Base-by-base conservation (phyloP, 2,113 vertebrate genomes). In the Willisornis vidua region DNA sequence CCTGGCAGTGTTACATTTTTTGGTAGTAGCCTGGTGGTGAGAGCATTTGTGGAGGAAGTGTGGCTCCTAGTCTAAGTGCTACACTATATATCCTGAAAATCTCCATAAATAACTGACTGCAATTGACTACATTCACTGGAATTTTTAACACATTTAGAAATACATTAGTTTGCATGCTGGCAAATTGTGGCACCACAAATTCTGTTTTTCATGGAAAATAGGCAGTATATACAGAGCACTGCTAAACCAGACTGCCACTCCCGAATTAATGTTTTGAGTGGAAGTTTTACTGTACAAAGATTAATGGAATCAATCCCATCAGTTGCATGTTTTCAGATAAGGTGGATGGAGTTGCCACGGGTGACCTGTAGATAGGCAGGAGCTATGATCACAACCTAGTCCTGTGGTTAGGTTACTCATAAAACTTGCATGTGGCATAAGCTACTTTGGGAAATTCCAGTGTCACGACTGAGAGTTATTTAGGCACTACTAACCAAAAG, bases 241-340 rank as follows among this genome's bases (percentile, higher is more conserved):
- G 59, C 26, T 73, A 54, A 86, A 68, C 20, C 12, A 33, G 23
- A 23, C 19, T 80, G 35, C 33, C 39, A 57, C 26, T 93, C 49
- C n/a, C 57, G 49, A 77, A 22, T 6, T 7, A 45, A 6, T 1
- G 0, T n/a, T 73, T 43, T 46, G 17, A 37, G 17, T 26, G 51
- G 25, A 46, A 66, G 23, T 7, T 54, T 65, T 39, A 33, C 39
- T 24, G 7, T 29, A 37, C 10, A n/a, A 48, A 57, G 7, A 5
- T 3, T 67, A 6, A 15, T 61, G 26, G 26, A 89, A 68, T 5
- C 10, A 52, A 1, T 10, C 29, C 57, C 7, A 66, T 14, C 10
- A 26, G 3, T 6, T 59, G 22, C 13, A 10, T 16, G 8, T 37
- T 91, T 89, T 57, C 51, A 43, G 39, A 63, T 26, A 61, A 48